Percentiles rank a stretch among this genome's conserved stretches.
Conservation (phyloP, 2,797 vertebrate genomes). For the Artibeus jamaicensis region DNA sequence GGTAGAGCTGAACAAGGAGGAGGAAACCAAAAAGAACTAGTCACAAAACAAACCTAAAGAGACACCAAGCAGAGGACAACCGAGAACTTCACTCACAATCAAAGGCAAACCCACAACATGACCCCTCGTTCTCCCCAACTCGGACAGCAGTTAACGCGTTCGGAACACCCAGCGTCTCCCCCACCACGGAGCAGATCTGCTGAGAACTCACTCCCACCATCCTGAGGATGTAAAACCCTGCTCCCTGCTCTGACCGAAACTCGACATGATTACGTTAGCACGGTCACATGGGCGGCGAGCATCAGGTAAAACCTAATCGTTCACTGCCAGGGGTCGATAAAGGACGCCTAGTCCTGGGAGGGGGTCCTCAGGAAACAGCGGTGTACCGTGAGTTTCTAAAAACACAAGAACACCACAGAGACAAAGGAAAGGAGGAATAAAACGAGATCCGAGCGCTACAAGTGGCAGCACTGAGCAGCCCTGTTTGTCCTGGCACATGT, state of each 20-base stretch:
- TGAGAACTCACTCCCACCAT: neutral
- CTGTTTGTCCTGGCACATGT: neutral
- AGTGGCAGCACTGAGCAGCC: neutral
- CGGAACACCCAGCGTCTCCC: neutral
- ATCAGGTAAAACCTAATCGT: neutral
- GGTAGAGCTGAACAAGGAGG: neutral
- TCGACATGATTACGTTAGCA: neutral
- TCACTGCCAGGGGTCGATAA: neutral
- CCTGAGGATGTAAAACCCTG: neutral
- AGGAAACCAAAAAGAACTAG: neutral
- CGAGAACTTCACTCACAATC: neutral
- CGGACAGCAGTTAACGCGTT: neutral
- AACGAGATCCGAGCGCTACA: neutral
- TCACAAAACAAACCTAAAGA: neutral
- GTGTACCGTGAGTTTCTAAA: neutral
- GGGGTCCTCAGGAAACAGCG: neutral
- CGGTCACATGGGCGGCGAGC: neutral
- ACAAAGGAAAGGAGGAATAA: neutral
- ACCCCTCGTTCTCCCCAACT: neutral
- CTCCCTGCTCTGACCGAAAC: neutral
- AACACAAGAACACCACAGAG: neutral
- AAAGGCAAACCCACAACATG: neutral
- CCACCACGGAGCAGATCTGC: fast-evolving
- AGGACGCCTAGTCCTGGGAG: neutral
- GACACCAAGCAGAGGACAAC: neutral